A percentile compares a stretch with the other conserved stretches of the same genome.
phyloP scores from a whole-genome alignment of 1,140 invertebrate species.

The Trichonephila clavipes region DNA sequence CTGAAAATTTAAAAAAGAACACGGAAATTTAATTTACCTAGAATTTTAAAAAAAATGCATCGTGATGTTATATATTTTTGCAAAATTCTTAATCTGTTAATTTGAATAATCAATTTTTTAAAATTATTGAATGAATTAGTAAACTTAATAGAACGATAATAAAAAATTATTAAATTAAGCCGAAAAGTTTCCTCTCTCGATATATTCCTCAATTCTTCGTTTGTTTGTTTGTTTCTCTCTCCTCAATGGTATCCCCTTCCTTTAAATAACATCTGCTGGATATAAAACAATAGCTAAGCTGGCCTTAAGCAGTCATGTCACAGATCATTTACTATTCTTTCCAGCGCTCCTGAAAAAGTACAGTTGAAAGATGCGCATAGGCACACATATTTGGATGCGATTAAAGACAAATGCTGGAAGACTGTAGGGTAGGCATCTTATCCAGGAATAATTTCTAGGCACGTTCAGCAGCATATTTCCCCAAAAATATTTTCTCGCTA shows the following conservation, averaged over 20 bases:
- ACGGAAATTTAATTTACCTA: too few species aligned
- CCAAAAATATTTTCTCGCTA: slow-evolving; percentile 66
- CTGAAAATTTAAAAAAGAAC: too few species aligned
- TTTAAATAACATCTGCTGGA: background rate
- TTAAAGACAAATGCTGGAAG: slow-evolving; percentile 65
- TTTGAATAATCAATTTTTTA: too few species aligned
- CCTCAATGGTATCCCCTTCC: background rate
- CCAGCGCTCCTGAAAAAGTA: slow-evolving; percentile 26
- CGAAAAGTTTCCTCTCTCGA: too few species aligned
- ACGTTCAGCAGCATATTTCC: slow-evolving; percentile 64
- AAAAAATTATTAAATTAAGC: too few species aligned
- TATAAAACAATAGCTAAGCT: slow-evolving; percentile 57
- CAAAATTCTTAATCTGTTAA: too few species aligned
- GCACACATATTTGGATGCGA: slow-evolving; percentile 56
- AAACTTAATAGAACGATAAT: too few species aligned
- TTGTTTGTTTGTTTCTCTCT: background rate
- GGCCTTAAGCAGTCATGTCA: slow-evolving; percentile 43
- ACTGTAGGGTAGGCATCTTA: slow-evolving; percentile 13
- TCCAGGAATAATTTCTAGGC: slow-evolving; percentile 59
- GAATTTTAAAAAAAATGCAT: too few species aligned
- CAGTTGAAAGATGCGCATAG: slow-evolving; percentile 9
- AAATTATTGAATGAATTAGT: too few species aligned
- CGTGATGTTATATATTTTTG: too few species aligned
- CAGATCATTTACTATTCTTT: slow-evolving; percentile 57
- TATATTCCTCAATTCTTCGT: too few species aligned